A percentile compares a stretch with the other conserved stretches of the same genome.
phyloP scores from a whole-genome alignment of 35 echinoderm and acorn worm species.

The Heliocidaris erythrogramma region DNA sequence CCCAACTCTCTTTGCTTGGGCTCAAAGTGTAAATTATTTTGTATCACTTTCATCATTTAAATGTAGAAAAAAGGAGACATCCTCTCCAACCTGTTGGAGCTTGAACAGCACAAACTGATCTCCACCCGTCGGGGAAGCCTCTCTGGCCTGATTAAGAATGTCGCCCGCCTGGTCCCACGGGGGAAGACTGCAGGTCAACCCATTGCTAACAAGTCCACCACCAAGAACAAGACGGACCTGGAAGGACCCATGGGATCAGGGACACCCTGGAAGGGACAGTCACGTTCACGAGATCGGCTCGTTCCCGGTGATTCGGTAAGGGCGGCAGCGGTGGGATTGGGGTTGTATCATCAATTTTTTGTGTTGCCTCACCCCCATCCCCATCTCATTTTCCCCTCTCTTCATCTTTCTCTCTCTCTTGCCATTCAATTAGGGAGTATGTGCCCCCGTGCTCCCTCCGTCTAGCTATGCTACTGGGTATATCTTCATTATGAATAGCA shows the following conservation, averaged over 20 bases:
- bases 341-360: no score
- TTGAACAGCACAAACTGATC: slow-evolving; percentile 72
- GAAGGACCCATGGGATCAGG: not conserved
- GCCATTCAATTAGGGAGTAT: no score
- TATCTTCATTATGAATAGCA: no score
- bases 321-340: no score
- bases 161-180: not conserved
- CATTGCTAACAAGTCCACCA: not conserved
- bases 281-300: not conserved
- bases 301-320: not conserved
- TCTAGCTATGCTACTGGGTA: no score
- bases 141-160: not conserved
- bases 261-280: not conserved
- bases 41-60: not conserved
- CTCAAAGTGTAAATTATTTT: not conserved
- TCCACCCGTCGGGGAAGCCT: slow-evolving; percentile 32
- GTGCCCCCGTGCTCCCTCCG: no score
- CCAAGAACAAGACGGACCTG: slow-evolving; percentile 3
- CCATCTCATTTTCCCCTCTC: no score
- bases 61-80: slow-evolving; percentile 79
- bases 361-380: no score
- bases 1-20: no score
- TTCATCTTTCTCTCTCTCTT: no score
- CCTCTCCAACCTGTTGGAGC: slow-evolving; percentile 74
- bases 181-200: not conserved